Evolutionary conservation across 2,888 invertebrate species (phyloP).

Genomic region (Allygus modestus): DNA sequence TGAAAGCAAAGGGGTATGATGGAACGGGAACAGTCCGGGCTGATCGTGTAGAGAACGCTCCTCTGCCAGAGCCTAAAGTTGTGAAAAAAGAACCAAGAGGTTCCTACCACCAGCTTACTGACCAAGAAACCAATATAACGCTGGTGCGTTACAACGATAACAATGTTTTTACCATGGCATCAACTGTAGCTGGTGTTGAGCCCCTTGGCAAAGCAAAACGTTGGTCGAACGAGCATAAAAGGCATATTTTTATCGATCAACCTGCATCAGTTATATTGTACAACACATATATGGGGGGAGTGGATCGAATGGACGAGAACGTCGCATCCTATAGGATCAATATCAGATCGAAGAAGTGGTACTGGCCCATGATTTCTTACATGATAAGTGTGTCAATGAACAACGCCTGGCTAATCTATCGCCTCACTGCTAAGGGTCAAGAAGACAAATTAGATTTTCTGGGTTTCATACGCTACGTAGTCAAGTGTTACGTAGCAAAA

Average conservation of each 20-base stretch:
- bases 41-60: constrained; percentile 33
- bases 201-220: constrained; percentile 47
- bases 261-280: neutral
- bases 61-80: constrained; percentile 45
- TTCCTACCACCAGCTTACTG: constrained; percentile 47
- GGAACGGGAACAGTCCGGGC: constrained; percentile 41
- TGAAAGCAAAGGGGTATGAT: constrained; percentile 47
- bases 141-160: constrained; percentile 49
- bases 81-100: constrained; percentile 46
- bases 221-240: constrained; percentile 39
- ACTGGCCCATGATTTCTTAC: too few species aligned
- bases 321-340: neutral
- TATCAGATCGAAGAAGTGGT: constrained; percentile 9
- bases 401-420: too few species aligned
- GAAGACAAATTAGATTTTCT: too few species aligned
- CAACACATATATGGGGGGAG: constrained; percentile 16
- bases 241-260: neutral
- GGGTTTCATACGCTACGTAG: too few species aligned
- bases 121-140: constrained; percentile 49
- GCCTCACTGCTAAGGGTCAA: too few species aligned
- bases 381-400: too few species aligned
- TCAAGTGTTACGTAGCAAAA: too few species aligned
- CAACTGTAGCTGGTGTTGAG: constrained; percentile 52
- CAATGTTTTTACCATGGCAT: constrained; percentile 52
- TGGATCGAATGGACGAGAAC: constrained; percentile 31